Base-by-base conservation (phyloP, 2,888 invertebrate species). In the Pammene fasciana region DNA sequence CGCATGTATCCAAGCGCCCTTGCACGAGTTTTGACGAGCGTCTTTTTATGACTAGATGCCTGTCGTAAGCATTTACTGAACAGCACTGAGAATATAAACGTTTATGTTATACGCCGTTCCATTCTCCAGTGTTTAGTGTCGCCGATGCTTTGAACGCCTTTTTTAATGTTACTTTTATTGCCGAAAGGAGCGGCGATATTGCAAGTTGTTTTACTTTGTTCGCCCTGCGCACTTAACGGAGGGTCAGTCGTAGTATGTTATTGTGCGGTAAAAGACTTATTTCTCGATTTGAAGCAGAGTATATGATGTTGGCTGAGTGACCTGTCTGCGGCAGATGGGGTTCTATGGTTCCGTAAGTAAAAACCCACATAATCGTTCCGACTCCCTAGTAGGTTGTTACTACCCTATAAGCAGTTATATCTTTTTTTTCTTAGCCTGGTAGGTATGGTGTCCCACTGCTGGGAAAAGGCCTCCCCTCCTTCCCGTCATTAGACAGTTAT, bases 41-140 rank as follows among this genome's bases (percentile, higher is more conserved):
- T 65, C 74, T 76, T 77, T 83, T 81, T 78, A 79, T 76, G 76
- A 79, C 78, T 79, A 78, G 76, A 74, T 76, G 78, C 73, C 59
- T 65, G 65, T 59, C 46, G 60, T 55, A 73, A 74, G 76, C 77
- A 73, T 76, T 74, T 75, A 52, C 74, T 76, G 72, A 78, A 80
- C 80, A 77, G 77, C 54, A 75, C 71, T 76, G 74, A 77, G 76
- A 78, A 67, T 38, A 67, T 64, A 67, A 72, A 72, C 43, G 52
- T 70, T 72, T 72, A 65, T 52, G 67, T 72, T 66, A 62, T 45
- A 34, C 64, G 67, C 72, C 43, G 54, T 67, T 64, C 54, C 64
- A 52, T 68, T 68, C 57, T 54, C 14, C 45, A 9, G 59, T 65
- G 65, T 70, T 70, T 65, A 70, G 70, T 65, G 41, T 60, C 59